Percentiles rank a stretch among this genome's conserved stretches.
Evolutionary conservation across 2,797 vertebrate genomes (phyloP).

Genomic region (Astyanax mexicanus): DNA sequence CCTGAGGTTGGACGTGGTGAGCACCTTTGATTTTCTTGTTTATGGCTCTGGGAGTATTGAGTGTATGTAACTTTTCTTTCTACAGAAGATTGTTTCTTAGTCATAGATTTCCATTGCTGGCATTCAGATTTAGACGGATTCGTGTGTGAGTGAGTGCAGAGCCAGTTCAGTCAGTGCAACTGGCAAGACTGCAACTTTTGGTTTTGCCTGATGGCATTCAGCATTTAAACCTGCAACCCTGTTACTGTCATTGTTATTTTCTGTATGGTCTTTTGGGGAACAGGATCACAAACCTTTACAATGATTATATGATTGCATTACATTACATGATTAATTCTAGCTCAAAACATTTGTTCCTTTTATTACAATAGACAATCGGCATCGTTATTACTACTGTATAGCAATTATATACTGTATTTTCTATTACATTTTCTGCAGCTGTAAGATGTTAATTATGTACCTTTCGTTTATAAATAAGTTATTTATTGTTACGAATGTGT

Average conservation of each 20-base stretch:
- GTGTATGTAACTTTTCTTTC: neutral
- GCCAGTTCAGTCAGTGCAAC: neutral
- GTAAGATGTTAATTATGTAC: too few relatives aligned
- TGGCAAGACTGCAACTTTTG: conserved; percentile 15
- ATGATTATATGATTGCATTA: too few relatives aligned
- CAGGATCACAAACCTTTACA: too few relatives aligned
- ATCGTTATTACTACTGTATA: too few relatives aligned
- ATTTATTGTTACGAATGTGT: too few relatives aligned
- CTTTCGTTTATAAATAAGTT: too few relatives aligned
- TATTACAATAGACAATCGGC: too few relatives aligned
- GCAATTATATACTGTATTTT: too few relatives aligned
- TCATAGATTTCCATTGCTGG: neutral
- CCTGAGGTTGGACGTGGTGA: conserved; percentile 39
- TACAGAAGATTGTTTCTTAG: neutral
- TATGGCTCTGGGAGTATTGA: neutral
- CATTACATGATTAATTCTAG: too few relatives aligned
- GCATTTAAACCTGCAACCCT: conserved; percentile 12
- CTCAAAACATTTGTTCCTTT: neutral
- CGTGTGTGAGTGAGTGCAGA: conserved; percentile 6
- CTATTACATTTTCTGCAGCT: too few relatives aligned
- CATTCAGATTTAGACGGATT: conserved; percentile 1
- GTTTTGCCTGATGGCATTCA: conserved; percentile 13
- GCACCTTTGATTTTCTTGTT: conserved; percentile 22
- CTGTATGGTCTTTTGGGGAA: neutral
- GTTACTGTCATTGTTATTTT: neutral